Percentiles rank a stretch among this genome's conserved stretches.
Conservation (phyloP, 2,113 vertebrate species). For the Ophthalmolycus amberensis region DNA sequence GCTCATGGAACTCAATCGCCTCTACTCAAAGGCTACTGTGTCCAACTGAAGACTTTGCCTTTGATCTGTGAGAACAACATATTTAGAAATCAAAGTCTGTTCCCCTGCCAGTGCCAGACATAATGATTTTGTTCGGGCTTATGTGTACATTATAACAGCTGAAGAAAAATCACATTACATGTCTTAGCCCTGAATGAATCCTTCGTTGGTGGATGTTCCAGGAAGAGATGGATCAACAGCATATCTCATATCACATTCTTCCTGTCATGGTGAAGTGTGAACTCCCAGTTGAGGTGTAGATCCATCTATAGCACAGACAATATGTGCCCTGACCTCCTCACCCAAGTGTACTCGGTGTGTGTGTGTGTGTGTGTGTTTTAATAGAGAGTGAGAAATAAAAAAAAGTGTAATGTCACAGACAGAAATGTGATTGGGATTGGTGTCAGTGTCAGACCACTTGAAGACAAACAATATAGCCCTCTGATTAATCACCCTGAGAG, state of each 20-base stretch:
- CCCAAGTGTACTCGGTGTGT: slow-evolving; percentile 12
- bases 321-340: slow-evolving; percentile 4
- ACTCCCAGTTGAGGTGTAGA: slow-evolving; percentile 27
- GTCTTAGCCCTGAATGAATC: slow-evolving; percentile 21
- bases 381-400: slow-evolving; percentile 8
- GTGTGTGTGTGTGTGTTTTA: slow-evolving; percentile 26
- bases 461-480: slow-evolving; percentile 13
- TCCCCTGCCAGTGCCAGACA: slow-evolving; percentile 25
- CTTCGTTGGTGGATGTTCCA: slow-evolving; percentile 8
- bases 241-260: slow-evolving; percentile 31
- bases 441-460: slow-evolving; percentile 18
- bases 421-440: slow-evolving; percentile 39
- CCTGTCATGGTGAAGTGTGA: slow-evolving; percentile 25
- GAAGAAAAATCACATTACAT: slow-evolving; percentile 28
- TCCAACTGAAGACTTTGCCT: slow-evolving; percentile 58
- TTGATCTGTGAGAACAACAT: slow-evolving; percentile 68
- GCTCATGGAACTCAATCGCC: slow-evolving; percentile 72
- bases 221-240: slow-evolving; percentile 23
- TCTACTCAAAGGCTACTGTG: slow-evolving; percentile 49
- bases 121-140: slow-evolving; percentile 31
- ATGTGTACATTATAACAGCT: neutral
- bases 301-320: slow-evolving; percentile 6
- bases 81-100: slow-evolving; percentile 73
- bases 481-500: slow-evolving; percentile 16
- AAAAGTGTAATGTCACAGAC: slow-evolving; percentile 23